Base-by-base conservation (phyloP, 2,113 vertebrate genomes). In the Pachypanchax playfairii region DNA sequence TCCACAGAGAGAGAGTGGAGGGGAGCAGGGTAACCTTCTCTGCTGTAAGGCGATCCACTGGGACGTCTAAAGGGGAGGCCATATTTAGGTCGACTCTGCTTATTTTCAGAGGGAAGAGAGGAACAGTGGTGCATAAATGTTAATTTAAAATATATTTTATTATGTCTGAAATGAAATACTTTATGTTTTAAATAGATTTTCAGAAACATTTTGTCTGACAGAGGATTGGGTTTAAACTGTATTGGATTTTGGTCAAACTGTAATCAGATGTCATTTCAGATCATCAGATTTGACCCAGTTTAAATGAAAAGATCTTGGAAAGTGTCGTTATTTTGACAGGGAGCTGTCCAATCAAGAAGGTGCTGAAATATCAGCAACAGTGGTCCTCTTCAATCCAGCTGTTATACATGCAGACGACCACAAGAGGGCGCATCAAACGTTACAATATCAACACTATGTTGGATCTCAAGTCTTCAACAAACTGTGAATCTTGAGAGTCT, bases 21-120 rank as follows among this genome's bases (percentile, higher is more conserved):
- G 72, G 73, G 74, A 65, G 72, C 46, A 47, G 73, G 47, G n/a
- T 81, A 80, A 85, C 83, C 84, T 87, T 86, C 73, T 82, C 68
- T 63, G 62, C 42, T 26, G 77, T 81, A 43, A 89, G 79, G 77
- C 54, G 79, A 75, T 83, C 77, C 70, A 57, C n/a, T 43, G 85
- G 81, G 86, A 77, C 17, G 42, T 44, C 51, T 57, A 60, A 63
- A 64, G 70, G 75, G 63, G 70, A 52, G 77, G 42, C 26, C n/a
- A 24, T 53, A 72, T 87, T 78, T 83, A 87, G 87, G 81, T 77
- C 71, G 72, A 52, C 35, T 59, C 68, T 51, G 58, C 60, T 77
- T 70, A 67, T 69, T 77, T 77, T 82, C 48, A 73, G 54, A 74
- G 24, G 3, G 60, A 50, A 67, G 31, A 38, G 21, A 46, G 10